Evolutionary conservation across 2,113 vertebrate genomes (phyloP), one percentile per base, ranked within the genome.

Genomic region (Aptenodytes forsteri): DNA sequence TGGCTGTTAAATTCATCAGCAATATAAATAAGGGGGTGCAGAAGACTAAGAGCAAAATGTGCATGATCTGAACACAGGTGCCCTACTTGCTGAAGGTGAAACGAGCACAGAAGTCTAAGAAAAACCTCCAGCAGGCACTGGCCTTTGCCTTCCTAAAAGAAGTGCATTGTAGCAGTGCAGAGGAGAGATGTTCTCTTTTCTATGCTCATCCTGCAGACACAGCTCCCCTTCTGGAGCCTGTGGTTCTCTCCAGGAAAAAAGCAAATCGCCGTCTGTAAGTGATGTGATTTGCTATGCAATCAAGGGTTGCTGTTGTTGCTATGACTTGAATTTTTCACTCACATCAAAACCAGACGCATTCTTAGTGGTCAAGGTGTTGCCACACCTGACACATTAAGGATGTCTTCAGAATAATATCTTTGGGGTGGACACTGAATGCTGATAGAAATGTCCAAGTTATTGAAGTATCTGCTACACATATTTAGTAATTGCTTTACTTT

Each of bases 1-100:
- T 13, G 65, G 23, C 50, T 79, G 54, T 64, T 93, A 83, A 93
- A 95, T 95, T 95, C 84, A 90, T 70, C 47, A 69, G 44, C 42
- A 42, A 11, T 15, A 12, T 2, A 65, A 93, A 67, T 21, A 65
- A 19, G 29, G 13, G 27, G 11, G 23, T 55, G 70, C 46, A 66
- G 52, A 16, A n/a, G 58, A 20, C 32, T 44, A 5, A 84, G 70
- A 47, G 26, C 29, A 42, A 76, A 73, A 30, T 13, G 34, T 25
- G 30, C 23, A 7, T 3, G 5, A 13, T 22, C 34, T 67, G 80
- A 55, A 18, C 20, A 19, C 3, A 10, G 1, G 10, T 20, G 34
- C 36, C 47, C 49, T 19, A 6, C 22, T 23, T 34, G 59, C 61
- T 46, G 49, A 20, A 16, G n/a, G 72, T 20, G 59, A 22, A 82